A percentile compares a stretch with the other conserved stretches of the same genome.
phyloP scores from a whole-genome alignment of 2,797 vertebrate species.

The Trichosurus vulpecula region DNA sequence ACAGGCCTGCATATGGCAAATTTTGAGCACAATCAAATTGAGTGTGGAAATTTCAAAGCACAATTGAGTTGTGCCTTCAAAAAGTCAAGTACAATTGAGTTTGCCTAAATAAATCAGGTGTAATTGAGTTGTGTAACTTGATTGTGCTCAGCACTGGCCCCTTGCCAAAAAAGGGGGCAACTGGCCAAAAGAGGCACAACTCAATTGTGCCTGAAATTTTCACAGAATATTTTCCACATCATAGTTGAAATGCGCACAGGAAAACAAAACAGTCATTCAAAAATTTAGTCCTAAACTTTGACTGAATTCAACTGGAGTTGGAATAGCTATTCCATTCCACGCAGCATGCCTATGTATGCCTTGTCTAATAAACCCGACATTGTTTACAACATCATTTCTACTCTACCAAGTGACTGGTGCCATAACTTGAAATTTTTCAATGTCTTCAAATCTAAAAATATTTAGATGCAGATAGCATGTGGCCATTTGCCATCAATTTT shows the following conservation, averaged over 20 bases:
- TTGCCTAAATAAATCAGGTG: slow-evolving; percentile 74
- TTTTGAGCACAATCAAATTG: slow-evolving; percentile 69
- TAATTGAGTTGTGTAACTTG: slow-evolving; percentile 69
- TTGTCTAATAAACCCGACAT: background rate
- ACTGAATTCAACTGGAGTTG: background rate
- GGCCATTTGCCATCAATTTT: background rate
- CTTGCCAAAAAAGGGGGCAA: slow-evolving; percentile 65
- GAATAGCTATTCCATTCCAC: background rate
- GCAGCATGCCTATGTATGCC: background rate
- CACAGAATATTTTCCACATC: slow-evolving; percentile 48
- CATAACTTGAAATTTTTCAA: background rate
- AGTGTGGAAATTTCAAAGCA: slow-evolving; percentile 70
- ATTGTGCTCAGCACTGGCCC: slow-evolving; percentile 59
- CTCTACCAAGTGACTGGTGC: background rate
- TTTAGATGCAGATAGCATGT: background rate
- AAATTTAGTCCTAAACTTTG: background rate
- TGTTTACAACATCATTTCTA: background rate
- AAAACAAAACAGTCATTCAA: slow-evolving; percentile 12
- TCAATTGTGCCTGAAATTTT: slow-evolving; percentile 55
- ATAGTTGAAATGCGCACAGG: slow-evolving; percentile 19
- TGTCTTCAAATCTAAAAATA: background rate
- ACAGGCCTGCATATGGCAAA: slow-evolving; percentile 57
- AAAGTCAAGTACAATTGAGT: slow-evolving; percentile 72
- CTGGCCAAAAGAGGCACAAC: slow-evolving; percentile 52
- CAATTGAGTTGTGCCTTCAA: slow-evolving; percentile 63